Base-by-base conservation (phyloP, 1,140 invertebrate species). In the Anadara kagoshimensis region DNA sequence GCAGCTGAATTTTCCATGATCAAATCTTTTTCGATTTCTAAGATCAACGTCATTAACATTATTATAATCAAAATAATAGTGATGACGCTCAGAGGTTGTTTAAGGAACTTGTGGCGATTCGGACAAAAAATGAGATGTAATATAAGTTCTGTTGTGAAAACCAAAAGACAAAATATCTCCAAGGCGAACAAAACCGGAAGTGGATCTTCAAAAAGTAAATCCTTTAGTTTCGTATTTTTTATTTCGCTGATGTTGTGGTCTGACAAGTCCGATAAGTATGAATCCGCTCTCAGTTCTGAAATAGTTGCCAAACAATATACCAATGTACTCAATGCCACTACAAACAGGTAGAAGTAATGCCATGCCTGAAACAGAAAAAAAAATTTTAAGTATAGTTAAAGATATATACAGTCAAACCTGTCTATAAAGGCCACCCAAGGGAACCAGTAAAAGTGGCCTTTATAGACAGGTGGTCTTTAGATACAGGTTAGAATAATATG, bases 1-100 rank as follows among this genome's bases (percentile, higher is more conserved):
- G 66, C 57, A 18, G 24, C 44, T 29, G 58, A 22, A 16, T 57
- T 47, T 29, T 59, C 66, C 12, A 53, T 53, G 8, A 69, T 36
- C 10, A 49, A 47, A 22, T 43, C 51, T 45, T 69, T 69, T 36
- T 54, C 24, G 22, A 69, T 58, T 53, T 69, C 66, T 29, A 69
- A 58, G 16, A 59, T n/a, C 22, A 69, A 69, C 22, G 44, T 49
- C 54, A 69, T 44, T 24, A 44, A 18, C 66, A 69, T 69, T 5
- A 43, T 45, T 24, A 69, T 45, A 26, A 69, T 41, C 7, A 69
- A 41, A 26, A 69, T 18, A 47, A 69, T 41, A 29, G 22, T 69
- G 45, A 69, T 22, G 20, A 69, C 44, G 43, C 47, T 41, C 22
- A 57, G 58, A 26, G 41, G 47, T 45, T 54, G 43, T 36, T 41